Evolutionary conservation across 2,113 vertebrate genomes (phyloP).

Genomic region (Pomatorhinus ruficollis): DNA sequence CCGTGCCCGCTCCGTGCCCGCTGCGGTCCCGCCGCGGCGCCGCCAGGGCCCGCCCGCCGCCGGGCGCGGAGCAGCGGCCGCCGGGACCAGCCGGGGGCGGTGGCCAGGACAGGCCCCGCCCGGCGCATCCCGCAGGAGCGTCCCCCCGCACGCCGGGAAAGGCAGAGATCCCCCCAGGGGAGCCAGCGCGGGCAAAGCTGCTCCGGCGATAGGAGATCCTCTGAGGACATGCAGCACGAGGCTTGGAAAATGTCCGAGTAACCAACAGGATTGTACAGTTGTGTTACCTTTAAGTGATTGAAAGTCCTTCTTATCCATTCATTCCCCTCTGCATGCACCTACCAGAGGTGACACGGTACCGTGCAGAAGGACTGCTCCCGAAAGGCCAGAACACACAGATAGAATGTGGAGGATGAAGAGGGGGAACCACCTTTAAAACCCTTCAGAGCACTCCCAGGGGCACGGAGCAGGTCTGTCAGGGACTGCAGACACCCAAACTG

Average conservation of each 20-base stretch:
- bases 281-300: background rate
- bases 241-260: background rate
- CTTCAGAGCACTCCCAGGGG: fast-evolving
- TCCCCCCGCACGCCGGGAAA: background rate
- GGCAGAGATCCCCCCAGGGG: background rate
- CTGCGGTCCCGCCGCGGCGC: background rate
- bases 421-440: background rate
- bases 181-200: fast-evolving
- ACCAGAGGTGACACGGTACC: background rate
- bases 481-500: background rate
- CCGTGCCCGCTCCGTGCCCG: fast-evolving
- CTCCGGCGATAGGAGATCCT: no score
- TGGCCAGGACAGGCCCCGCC: background rate
- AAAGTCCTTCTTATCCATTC: fast-evolving
- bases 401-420: background rate
- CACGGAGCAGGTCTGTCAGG: background rate
- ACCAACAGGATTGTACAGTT: fast-evolving
- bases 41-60: background rate
- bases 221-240: background rate
- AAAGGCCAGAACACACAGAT: fast-evolving
- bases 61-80: background rate
- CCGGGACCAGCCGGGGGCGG: background rate
- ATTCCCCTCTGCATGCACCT: fast-evolving
- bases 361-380: fast-evolving
- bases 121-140: background rate